Percentiles rank a stretch among this genome's conserved stretches.
phyloP scores from a whole-genome alignment of 2,888 invertebrate species.

The Blastobasis adustella region DNA sequence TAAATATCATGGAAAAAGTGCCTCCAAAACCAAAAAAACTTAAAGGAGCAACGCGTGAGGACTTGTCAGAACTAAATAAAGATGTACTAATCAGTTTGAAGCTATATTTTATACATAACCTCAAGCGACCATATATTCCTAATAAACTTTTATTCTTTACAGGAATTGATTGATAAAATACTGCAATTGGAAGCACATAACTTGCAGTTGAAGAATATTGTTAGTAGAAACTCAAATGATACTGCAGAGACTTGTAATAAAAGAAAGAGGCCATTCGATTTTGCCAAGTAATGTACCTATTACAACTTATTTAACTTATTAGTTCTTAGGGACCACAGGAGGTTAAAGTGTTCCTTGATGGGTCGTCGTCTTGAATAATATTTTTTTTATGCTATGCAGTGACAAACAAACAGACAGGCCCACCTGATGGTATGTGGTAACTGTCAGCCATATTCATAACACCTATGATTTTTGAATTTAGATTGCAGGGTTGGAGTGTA shows the following conservation, averaged over 20 bases:
- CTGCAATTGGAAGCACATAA: conserved; percentile 86
- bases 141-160: conserved; percentile 22
- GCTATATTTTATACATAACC: conserved; percentile 18
- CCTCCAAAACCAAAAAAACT: conserved; percentile 36
- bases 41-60: conserved; percentile 30
- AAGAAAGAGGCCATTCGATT: conserved; percentile 76
- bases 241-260: conserved; percentile 14
- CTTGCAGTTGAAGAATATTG: conserved; percentile 82
- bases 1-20: conserved; percentile 28
- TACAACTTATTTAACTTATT: neutral
- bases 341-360: neutral
- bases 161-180: conserved; percentile 84
- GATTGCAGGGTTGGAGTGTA: too few relatives aligned
- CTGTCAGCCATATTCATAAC: neutral
- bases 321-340: neutral
- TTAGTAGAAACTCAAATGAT: conserved; percentile 65
- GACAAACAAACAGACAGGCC: neutral
- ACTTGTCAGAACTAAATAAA: conserved; percentile 42
- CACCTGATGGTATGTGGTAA: neutral
- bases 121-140: conserved; percentile 6
- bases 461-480: neutral
- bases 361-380: neutral
- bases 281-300: conserved; percentile 62
- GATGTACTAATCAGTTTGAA: conserved; percentile 26
- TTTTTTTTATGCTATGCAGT: neutral